phyloP scores from a whole-genome alignment of 2,113 vertebrate species.

The Regulus satrapa region DNA sequence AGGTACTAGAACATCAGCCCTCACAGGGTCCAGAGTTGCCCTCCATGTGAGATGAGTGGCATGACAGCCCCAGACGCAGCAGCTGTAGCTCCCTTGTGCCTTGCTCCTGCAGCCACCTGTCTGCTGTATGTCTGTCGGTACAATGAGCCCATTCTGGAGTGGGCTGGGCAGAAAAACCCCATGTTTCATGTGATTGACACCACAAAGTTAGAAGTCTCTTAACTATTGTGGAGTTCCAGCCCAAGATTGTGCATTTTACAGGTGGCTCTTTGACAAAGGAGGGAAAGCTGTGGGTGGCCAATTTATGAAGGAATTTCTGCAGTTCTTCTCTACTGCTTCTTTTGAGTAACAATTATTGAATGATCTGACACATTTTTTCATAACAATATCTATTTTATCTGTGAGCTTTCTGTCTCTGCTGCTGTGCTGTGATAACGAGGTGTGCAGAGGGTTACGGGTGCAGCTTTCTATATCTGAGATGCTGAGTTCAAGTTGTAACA shows the following conservation, averaged over 20 bases:
- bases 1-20: not conserved
- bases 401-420: not conserved
- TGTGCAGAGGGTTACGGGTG: not conserved
- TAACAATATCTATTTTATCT: not conserved
- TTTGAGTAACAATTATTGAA: not conserved
- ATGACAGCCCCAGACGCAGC: not conserved
- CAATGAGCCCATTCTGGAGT: not conserved
- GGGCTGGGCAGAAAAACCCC: not conserved
- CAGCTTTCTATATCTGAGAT: not conserved
- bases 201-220: not conserved
- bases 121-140: not conserved
- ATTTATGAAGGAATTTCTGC: not conserved
- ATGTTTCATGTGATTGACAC: not conserved
- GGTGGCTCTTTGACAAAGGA: not conserved
- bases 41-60: fast-evolving
- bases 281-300: not conserved
- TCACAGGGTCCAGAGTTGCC: not conserved
- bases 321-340: not conserved
- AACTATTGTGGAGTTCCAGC: not conserved
- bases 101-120: not conserved
- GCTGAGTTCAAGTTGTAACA: not conserved
- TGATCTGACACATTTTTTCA: constrained; percentile 20
- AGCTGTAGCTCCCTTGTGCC: not conserved
- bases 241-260: not conserved
- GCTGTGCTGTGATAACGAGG: not conserved